Evolutionary conservation across 2,888 invertebrate genomes (phyloP).

Genomic region (Pimpla rufipes): DNA sequence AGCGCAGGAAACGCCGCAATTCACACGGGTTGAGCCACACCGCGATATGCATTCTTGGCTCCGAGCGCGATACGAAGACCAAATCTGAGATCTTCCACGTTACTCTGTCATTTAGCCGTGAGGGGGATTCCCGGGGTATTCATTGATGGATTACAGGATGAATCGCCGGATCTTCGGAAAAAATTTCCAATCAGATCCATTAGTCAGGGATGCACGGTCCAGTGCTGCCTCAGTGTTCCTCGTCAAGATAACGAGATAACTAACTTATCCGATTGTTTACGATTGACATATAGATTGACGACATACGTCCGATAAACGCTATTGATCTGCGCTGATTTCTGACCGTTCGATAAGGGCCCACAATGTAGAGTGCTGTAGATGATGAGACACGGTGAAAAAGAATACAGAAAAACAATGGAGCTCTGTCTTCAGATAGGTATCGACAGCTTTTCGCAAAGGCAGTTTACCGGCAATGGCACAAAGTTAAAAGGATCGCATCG

Average conservation of each 20-base stretch:
- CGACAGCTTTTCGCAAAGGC: too few species aligned
- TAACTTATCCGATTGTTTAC: background rate
- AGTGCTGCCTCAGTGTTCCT: background rate
- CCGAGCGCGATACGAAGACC: background rate
- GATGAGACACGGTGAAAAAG: background rate
- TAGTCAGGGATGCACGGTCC: background rate
- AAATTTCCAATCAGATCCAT: background rate
- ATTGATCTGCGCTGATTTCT: background rate
- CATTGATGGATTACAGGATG: background rate
- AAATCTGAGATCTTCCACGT: background rate
- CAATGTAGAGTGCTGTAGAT: background rate
- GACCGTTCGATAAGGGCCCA: background rate
- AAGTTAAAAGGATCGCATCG: too few species aligned
- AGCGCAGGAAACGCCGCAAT: background rate
- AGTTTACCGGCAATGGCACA: too few species aligned
- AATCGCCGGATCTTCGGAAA: background rate
- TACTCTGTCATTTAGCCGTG: background rate
- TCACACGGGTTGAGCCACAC: background rate
- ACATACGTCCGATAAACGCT: background rate
- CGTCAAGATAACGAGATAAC: background rate
- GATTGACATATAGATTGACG: background rate
- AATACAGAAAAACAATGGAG: background rate
- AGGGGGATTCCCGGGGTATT: background rate
- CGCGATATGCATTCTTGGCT: background rate
- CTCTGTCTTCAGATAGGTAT: background rate